A percentile compares a stretch with the other conserved stretches of the same genome.
Evolutionary conservation across 2,797 vertebrate genomes (phyloP).

Genomic region (Hydrocynus forskahlii): DNA sequence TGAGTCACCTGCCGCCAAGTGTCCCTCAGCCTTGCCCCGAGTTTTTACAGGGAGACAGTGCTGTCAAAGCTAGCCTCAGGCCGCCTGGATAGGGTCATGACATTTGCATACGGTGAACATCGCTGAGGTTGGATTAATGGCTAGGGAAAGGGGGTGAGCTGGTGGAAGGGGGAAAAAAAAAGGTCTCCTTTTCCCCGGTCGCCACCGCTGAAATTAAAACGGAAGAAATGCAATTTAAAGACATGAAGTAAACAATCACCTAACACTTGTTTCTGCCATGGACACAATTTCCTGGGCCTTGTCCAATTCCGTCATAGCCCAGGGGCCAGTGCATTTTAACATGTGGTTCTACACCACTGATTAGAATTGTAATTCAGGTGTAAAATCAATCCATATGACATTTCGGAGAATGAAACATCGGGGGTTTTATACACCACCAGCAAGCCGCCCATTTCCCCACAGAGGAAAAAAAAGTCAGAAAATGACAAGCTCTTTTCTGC

Average conservation of each 20-base stretch:
- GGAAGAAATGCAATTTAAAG: conserved; percentile 93
- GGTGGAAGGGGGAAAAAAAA: conserved; percentile 66
- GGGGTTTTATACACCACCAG: conserved; percentile 68
- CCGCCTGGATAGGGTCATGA: conserved; percentile 83
- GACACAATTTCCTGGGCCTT: conserved; percentile 85
- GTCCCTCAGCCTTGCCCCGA: conserved; percentile 82
- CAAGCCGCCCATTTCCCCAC: conserved; percentile 58
- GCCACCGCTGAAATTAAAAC: conserved; percentile 84
- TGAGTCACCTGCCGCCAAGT: conserved; percentile 75
- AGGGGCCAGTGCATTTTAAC: conserved; percentile 81
- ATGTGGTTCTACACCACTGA: conserved; percentile 86
- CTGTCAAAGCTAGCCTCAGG: conserved; percentile 77
- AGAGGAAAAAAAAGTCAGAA: conserved; percentile 19
- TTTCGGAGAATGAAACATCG: conserved; percentile 81
- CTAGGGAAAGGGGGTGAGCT: conserved; percentile 75
- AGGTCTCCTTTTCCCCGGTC: conserved; percentile 68
- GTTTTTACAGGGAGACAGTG: conserved; percentile 84
- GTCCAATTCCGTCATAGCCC: conserved; percentile 85
- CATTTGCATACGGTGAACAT: conserved; percentile 83
- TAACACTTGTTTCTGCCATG: conserved; percentile 82
- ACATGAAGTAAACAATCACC: conserved; percentile 87
- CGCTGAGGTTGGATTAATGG: conserved; percentile 81
- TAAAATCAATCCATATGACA: conserved; percentile 87
- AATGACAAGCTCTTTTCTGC: conserved; percentile 18
- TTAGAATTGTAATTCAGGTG: conserved; percentile 86